Percentiles rank a stretch among this genome's conserved stretches.
phyloP scores from a whole-genome alignment of 2,797 vertebrate genomes.

The Ctenochaetus hawaiiensis region DNA sequence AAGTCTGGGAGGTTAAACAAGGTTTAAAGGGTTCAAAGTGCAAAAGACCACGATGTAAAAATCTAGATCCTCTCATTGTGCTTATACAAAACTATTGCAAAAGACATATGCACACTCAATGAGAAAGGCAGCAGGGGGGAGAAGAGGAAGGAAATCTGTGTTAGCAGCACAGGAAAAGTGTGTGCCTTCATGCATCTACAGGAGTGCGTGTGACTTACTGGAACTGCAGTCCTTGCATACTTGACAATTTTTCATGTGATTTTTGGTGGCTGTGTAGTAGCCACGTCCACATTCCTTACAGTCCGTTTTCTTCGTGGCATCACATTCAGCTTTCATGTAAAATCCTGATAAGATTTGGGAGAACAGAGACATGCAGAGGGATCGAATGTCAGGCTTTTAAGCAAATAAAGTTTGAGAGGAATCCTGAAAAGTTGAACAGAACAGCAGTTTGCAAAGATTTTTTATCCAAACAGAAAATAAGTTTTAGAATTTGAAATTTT shows the following conservation, averaged over 20 bases:
- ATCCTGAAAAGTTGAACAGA: background rate
- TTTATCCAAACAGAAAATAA: background rate
- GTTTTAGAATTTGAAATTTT: background rate
- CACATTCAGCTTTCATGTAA: conserved; percentile 32
- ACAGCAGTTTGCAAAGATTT: background rate
- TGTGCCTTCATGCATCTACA: background rate
- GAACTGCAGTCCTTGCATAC: conserved; percentile 32
- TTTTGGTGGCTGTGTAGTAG: conserved; percentile 41
- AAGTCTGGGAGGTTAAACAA: background rate
- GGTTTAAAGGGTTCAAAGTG: background rate
- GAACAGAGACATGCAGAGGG: background rate
- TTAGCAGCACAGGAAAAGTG: background rate
- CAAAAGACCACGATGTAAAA: conserved; percentile 2
- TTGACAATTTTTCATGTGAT: background rate
- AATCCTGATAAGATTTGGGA: conserved; percentile 59
- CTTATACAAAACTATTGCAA: background rate
- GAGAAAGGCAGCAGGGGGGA: background rate
- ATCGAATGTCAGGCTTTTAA: background rate
- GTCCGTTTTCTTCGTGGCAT: accelerated
- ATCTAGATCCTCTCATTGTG: background rate
- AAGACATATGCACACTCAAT: background rate
- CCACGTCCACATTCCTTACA: conserved; percentile 45
- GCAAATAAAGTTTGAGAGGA: background rate
- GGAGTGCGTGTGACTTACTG: conserved; percentile 60
- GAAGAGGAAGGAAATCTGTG: conserved; percentile 15